These are phyloP conservation scores for Crematogaster levior DNA, from an alignment of 2,888 invertebrate species.

Conservation along the genomic window DNA sequence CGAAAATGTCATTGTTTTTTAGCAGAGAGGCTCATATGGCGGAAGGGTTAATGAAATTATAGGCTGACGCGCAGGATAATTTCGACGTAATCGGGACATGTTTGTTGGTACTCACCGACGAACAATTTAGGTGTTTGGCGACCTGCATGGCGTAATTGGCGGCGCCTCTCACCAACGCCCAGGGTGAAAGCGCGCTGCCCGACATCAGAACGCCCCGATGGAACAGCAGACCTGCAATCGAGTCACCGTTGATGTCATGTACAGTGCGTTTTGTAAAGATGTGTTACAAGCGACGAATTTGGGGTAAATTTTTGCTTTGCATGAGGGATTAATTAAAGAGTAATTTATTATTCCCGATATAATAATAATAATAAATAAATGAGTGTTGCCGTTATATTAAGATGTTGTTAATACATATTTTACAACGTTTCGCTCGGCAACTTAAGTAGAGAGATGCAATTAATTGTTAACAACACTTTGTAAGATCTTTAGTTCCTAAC, in stretches of 20 bases:
- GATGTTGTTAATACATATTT: background rate
- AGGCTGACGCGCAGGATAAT: conserved; percentile 33
- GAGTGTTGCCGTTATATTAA: background rate
- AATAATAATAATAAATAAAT: conserved; percentile 9
- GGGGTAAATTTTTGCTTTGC: background rate
- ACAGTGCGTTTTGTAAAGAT: background rate
- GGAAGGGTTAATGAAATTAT: conserved; percentile 30
- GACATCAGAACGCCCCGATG: conserved; percentile 96
- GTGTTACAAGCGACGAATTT: background rate
- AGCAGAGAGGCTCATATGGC: background rate
- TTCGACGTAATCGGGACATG: conserved; percentile 34
- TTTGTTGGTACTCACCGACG: conserved; percentile 87
- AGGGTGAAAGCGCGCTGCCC: conserved; percentile 95
- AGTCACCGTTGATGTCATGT: background rate
- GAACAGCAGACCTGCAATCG: conserved; percentile 92
- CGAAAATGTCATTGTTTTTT: background rate
- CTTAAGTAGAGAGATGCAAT: background rate
- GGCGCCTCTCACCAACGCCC: conserved; percentile 89
- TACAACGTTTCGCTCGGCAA: background rate
- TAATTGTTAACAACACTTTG: background rate
- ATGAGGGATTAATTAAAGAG: background rate
- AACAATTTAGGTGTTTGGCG: conserved; percentile 94
- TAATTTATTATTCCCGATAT: background rate
- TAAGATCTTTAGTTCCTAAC: background rate
- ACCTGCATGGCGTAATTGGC: conserved; percentile 93